A percentile compares a stretch with the other conserved stretches of the same genome.
phyloP scores from a whole-genome alignment of 1,140 invertebrate species.

The Centruroides sculpturatus region DNA sequence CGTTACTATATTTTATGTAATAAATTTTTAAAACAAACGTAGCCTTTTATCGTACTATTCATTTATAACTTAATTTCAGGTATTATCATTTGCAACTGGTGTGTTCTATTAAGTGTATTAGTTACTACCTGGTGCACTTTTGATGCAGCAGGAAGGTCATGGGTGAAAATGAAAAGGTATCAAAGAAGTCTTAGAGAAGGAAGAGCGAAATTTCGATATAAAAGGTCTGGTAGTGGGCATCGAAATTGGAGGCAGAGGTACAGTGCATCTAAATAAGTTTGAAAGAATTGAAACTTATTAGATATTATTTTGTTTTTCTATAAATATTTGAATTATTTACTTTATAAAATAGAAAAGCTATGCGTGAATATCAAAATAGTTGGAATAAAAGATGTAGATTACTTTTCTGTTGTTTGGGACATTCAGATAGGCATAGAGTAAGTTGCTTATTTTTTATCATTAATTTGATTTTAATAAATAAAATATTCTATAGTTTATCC shows the following conservation, averaged over 20 bases:
- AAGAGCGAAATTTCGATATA: slow-evolving; percentile 55
- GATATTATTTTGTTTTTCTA: neutral
- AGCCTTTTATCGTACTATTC: no score
- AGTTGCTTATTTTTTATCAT: slow-evolving; percentile 17
- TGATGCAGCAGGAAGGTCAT: slow-evolving; percentile 72
- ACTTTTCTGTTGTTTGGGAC: slow-evolving; percentile 72
- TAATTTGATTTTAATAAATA: no score
- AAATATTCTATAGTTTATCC: no score
- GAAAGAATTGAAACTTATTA: neutral
- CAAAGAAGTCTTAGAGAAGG: slow-evolving; percentile 64
- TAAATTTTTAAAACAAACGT: no score
- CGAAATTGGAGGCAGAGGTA: slow-evolving; percentile 80
- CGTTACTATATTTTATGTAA: no score
- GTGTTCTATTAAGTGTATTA: slow-evolving; percentile 52
- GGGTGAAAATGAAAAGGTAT: slow-evolving; percentile 86
- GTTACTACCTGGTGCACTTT: slow-evolving; percentile 77
- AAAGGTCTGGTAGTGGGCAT: slow-evolving; percentile 57
- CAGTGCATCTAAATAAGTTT: neutral
- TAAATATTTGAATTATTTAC: neutral
- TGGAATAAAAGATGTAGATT: slow-evolving; percentile 75
- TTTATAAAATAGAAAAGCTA: slow-evolving; percentile 53
- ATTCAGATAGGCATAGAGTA: slow-evolving; percentile 56
- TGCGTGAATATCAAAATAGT: slow-evolving; percentile 75
- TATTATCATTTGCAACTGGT: slow-evolving; percentile 65
- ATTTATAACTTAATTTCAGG: slow-evolving; percentile 34